These are phyloP conservation scores for Lasioglossum figueresi DNA, from an alignment of 2,888 invertebrate species.

Conservation along the genomic window DNA sequence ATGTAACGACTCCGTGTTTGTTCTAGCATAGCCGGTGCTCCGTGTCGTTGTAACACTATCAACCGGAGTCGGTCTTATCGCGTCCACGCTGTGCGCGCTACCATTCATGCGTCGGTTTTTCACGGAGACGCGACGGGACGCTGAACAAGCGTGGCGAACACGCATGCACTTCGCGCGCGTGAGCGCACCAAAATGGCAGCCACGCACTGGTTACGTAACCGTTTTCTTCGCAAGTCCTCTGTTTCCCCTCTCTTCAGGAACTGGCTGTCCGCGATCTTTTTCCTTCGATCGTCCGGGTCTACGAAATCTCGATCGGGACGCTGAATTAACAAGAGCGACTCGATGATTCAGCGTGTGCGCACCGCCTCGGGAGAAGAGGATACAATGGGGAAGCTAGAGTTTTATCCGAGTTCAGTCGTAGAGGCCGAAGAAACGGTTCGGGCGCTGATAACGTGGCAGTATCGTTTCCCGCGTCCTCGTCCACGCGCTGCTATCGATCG, in stretches of 20 bases:
- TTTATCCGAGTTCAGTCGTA: neutral
- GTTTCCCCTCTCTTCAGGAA: neutral
- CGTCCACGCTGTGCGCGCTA: constrained; percentile 12
- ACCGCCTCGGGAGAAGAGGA: neutral
- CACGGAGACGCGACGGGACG: constrained; percentile 24
- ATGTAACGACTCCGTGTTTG: neutral
- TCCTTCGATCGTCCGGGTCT: neutral
- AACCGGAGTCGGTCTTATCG: constrained; percentile 46
- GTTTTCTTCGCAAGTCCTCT: constrained; percentile 1
- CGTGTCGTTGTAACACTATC: constrained; percentile 31
- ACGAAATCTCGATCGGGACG: neutral
- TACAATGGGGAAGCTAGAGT: neutral
- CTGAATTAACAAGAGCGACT: neutral
- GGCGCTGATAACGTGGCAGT: neutral
- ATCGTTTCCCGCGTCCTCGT: neutral
- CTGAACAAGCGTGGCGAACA: neutral
- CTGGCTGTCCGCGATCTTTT: constrained; percentile 17
- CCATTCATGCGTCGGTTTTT: constrained; percentile 44
- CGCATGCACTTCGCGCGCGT: constrained; percentile 31
- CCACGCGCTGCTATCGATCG: constrained; percentile 36
- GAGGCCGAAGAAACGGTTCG: neutral
- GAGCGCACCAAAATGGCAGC: constrained; percentile 69
- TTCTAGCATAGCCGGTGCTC: constrained; percentile 11
- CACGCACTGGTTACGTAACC: constrained; percentile 63
- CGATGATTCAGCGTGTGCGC: neutral